Evolutionary conservation across 1,140 invertebrate species (phyloP).

Genomic region (fruit fly (Drosophila melanogaster)): DNA sequence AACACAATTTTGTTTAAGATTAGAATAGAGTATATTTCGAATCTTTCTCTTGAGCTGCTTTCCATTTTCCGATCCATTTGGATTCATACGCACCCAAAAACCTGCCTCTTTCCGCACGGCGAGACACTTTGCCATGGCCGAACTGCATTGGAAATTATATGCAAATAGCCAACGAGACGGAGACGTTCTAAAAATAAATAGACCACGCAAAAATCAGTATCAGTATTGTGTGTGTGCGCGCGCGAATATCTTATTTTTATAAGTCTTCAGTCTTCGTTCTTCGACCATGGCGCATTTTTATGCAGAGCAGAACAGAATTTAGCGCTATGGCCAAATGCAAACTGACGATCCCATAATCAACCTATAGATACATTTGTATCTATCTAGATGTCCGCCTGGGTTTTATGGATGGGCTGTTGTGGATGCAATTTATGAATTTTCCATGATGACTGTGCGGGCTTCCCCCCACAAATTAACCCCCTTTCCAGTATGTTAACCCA

Average conservation of each 20-base stretch:
- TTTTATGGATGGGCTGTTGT: constrained; percentile 12
- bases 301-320: constrained; percentile 68
- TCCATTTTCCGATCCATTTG: neutral
- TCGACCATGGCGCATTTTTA: constrained; percentile 62
- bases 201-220: constrained; percentile 60
- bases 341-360: constrained; percentile 42
- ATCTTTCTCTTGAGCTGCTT: neutral
- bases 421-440: constrained; percentile 60
- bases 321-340: constrained; percentile 52
- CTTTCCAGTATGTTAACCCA: constrained; percentile 30
- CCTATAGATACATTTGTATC: constrained; percentile 22
- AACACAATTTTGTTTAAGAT: too few relatives aligned
- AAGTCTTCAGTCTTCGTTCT: constrained; percentile 41
- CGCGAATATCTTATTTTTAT: constrained; percentile 63
- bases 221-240: constrained; percentile 29
- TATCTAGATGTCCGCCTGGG: constrained; percentile 14
- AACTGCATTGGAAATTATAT: constrained; percentile 78
- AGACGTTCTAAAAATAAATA: constrained; percentile 67
- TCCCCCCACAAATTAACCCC: constrained; percentile 34
- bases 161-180: constrained; percentile 54
- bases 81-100: constrained; percentile 13
- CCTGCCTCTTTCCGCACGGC: neutral
- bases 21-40: neutral
- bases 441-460: constrained; percentile 55
- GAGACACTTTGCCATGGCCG: constrained; percentile 27